phyloP scores from a whole-genome alignment of 2,113 vertebrate genomes.

The Pseudorhombus dupliciocellatus region DNA sequence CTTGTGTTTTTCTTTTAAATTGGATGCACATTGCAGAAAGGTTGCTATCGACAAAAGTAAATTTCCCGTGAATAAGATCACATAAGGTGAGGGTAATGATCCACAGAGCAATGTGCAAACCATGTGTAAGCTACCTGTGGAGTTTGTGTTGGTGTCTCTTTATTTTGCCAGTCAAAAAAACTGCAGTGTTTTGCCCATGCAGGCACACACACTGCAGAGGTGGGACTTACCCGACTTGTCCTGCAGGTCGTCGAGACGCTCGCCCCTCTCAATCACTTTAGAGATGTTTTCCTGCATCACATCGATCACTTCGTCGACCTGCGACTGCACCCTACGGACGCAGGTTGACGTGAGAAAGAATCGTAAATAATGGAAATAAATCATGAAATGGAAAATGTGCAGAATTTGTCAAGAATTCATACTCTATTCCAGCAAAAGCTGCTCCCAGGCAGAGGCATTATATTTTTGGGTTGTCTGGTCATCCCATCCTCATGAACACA shows the following conservation, averaged over 20 bases:
- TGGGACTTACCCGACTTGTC: constrained; percentile 92
- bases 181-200: not conserved
- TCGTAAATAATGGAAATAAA: not conserved
- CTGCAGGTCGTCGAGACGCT: constrained; percentile 96
- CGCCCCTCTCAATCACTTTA: constrained; percentile 97
- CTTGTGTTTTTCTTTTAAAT: too few species aligned
- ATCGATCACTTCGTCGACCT: constrained; percentile 98
- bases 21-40: not conserved
- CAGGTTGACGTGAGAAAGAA: constrained; percentile 11
- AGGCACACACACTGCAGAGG: not conserved
- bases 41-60: not conserved
- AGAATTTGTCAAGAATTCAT: not conserved
- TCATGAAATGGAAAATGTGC: not conserved
- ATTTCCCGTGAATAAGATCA: not conserved
- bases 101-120: not conserved
- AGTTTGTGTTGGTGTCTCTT: not conserved
- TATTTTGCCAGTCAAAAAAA: not conserved
- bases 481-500: too few species aligned
- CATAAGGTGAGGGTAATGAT: not conserved
- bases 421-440: too few species aligned
- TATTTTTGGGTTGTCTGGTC: too few species aligned
- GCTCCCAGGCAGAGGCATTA: too few species aligned
- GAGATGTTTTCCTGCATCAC: constrained; percentile 99
- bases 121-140: not conserved
- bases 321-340: constrained; percentile 91